Base-by-base conservation (phyloP, 1,140 invertebrate genomes). In the Penaeus japonicus region DNA sequence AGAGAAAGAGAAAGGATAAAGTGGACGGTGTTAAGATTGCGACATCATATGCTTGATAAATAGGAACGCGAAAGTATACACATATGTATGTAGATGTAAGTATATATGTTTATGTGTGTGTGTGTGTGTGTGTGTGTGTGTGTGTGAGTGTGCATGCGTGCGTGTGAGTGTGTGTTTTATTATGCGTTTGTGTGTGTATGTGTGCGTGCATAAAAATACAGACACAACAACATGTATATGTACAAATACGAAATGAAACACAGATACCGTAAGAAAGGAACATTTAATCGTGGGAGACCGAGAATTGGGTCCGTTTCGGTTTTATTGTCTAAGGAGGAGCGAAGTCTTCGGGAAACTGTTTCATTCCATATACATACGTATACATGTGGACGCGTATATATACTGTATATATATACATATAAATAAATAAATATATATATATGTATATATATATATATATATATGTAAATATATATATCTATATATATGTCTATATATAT, bases 91-190 rank as follows among this genome's bases (percentile, higher is more conserved):
- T 20, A 77, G 73, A 39, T 39, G 32, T 30, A 77, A 39, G n/a
- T n/a, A n/a, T n/a, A n/a, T n/a, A 39, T 77, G 73, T 20, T 77
- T 10, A 39, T 30, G 73, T 30, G 32, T 77, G 73, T 27, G 27
- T 81, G n/a, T n/a, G n/a, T n/a, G 35, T 54, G 10, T 55, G 18
- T 55, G 12, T 59, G 54, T 59, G 54, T 81, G 39, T 82, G 80
- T 59, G 80, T 82, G 80, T 82, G 54, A 57, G 80, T 82, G 80
- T 59, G 80, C 59, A 30, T 59, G 54, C 32, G 47, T 54, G 53
- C 7, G 12, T 24, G 62, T 4, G 7, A 20, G 30, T 0, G 62
- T 24, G 20, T 24, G 10, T 20, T 65, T 65, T 65, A n/a, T n/a
- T n/a, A n/a, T n/a, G n/a, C n/a, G n/a, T n/a, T n/a, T n/a, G n/a